phyloP scores from a whole-genome alignment of 2,797 vertebrate species.

The Crypturellus tataupa region DNA sequence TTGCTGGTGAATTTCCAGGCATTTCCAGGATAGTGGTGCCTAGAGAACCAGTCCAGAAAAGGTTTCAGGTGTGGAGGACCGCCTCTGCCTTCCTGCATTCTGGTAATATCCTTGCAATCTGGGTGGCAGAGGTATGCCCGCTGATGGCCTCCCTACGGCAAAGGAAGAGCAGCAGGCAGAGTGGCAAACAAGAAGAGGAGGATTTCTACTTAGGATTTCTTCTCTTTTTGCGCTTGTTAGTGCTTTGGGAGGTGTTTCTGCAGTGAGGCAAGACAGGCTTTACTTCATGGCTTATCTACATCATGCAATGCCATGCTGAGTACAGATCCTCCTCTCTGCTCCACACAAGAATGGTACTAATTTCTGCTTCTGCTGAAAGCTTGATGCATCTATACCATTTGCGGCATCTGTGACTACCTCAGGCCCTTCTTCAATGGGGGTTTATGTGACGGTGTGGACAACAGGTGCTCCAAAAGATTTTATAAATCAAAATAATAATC shows the following conservation, averaged over 20 bases:
- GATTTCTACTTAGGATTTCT: not conserved
- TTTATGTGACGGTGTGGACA: not conserved
- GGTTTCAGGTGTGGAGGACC: not conserved
- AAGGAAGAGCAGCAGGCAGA: not conserved
- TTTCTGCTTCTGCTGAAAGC: not conserved
- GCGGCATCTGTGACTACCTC: not conserved
- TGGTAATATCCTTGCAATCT: not conserved
- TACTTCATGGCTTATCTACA: not conserved
- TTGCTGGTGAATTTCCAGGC: not conserved
- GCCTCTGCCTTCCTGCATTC: not conserved
- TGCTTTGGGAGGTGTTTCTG: not conserved
- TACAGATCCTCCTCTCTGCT: not conserved
- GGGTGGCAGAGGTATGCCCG: not conserved
- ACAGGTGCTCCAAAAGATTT: not conserved
- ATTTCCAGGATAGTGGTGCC: not conserved
- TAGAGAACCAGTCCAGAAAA: not conserved
- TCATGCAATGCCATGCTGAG: not conserved
- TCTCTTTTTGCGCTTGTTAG: not conserved
- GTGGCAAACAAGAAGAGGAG: not conserved
- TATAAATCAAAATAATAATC: not conserved
- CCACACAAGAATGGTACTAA: not conserved
- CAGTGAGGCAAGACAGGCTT: not conserved
- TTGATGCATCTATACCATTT: not conserved
- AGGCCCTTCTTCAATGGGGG: not conserved
- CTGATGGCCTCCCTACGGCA: not conserved